Conservation (phyloP, 2,797 vertebrate genomes). For the Syndactyla subalaris region DNA sequence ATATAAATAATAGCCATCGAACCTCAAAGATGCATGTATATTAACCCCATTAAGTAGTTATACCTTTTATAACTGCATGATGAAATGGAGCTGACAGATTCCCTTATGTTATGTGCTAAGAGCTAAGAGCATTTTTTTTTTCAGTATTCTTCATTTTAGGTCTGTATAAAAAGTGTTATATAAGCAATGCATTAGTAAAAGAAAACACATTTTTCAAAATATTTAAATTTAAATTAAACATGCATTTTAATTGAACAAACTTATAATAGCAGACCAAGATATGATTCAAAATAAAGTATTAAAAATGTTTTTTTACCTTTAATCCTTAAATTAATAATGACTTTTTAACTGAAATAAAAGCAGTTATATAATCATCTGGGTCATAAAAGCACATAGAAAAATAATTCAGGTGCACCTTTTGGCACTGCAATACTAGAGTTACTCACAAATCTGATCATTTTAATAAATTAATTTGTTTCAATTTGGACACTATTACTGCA, state of each 20-base stretch:
- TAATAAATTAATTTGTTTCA: not conserved
- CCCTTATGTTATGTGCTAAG: not conserved
- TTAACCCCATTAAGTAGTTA: not conserved
- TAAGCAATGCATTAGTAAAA: not conserved
- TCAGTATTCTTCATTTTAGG: not conserved
- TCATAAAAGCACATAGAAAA: not conserved
- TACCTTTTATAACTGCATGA: not conserved
- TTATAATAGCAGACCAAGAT: not conserved
- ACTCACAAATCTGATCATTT: not conserved
- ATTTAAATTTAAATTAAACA: not conserved
- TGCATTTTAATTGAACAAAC: not conserved
- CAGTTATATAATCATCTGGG: not conserved
- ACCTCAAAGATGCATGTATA: not conserved
- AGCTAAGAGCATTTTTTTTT: not conserved
- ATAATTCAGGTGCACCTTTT: not conserved
- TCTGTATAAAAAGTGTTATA: not conserved
- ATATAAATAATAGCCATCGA: not conserved
- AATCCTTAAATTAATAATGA: not conserved
- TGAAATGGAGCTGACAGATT: conserved; percentile 30
- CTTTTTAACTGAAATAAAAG: not conserved
- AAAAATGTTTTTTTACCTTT: not conserved
- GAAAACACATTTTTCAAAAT: not conserved
- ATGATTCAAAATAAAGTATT: not conserved
- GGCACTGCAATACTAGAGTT: not conserved
- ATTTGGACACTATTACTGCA: not conserved